A percentile compares a stretch with the other conserved stretches of the same genome.
phyloP scores from a whole-genome alignment of 2,113 vertebrate genomes.

The Rousettus leschenaultii region DNA sequence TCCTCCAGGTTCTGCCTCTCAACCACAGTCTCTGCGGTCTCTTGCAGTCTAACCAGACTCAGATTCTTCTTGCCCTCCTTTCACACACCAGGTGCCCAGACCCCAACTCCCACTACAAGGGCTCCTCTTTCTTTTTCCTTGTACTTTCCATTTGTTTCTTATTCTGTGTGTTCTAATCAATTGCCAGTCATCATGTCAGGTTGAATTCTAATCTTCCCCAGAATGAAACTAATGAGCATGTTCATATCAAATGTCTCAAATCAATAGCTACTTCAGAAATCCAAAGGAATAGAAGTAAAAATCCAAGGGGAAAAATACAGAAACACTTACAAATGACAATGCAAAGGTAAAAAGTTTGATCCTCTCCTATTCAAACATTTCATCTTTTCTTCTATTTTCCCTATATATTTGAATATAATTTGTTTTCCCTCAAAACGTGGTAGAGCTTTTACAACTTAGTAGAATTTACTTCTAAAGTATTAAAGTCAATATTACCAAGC shows the following conservation, averaged over 20 bases:
- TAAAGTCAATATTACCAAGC: background rate
- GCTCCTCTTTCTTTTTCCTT: background rate
- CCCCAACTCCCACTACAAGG: too few species aligned
- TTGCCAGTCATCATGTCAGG: background rate
- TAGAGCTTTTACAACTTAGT: background rate
- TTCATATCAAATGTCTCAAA: constrained; percentile 5
- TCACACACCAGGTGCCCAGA: background rate
- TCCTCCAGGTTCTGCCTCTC: background rate
- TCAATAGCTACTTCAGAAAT: background rate
- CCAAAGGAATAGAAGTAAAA: background rate
- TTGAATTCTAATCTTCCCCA: background rate
- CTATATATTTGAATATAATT: background rate
- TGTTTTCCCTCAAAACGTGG: background rate
- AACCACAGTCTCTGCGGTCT: accelerated
- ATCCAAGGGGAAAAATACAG: background rate
- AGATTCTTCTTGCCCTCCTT: background rate
- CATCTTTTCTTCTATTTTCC: background rate
- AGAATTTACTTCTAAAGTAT: background rate
- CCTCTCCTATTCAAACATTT: background rate
- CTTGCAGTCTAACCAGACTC: background rate
- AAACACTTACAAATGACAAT: background rate
- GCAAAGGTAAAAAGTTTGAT: background rate
- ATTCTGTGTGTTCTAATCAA: background rate
- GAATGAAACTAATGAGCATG: background rate
- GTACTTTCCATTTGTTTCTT: background rate